Base-by-base conservation (phyloP, 2,797 vertebrate species). In the Sciaenops ocellatus region DNA sequence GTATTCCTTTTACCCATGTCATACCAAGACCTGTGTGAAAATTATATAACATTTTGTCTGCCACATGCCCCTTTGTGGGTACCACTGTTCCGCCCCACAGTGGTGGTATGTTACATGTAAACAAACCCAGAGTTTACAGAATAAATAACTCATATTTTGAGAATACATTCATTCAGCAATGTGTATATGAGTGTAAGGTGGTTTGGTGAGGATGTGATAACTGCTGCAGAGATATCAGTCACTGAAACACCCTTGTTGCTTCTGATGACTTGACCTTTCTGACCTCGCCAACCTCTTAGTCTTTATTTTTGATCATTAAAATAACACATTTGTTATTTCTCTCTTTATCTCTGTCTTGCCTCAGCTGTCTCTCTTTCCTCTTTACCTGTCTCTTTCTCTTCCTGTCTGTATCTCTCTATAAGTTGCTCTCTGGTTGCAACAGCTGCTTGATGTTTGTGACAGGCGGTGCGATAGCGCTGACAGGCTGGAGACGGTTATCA, bases 401-500 rank as follows among this genome's bases (percentile, higher is more conserved):
- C 63, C 50, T 72, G 41, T 60, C 68, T 79, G 42, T 75, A 75
- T 89, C 81, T 79, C 79, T 78, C 54, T 79, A 11, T 83, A 82
- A 74, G 64, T 89, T 81, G 59, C 63, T 66, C 79, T 83, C 83
- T 85, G 89, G 89, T 83, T 38, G 67, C 82, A 84, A 95, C 96
- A 94, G 96, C 97, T 97, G 96, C 96, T 95, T 97, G 97, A 98
- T 97, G 97, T 96, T 96, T 95, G 96, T 98, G 97, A 99, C 97
- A 98, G 97, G 96, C 95, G 59, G 54, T 16, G 86, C 57, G 92
- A 93, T 93, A 93, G 82, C 95, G 46, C 95, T 96, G 97, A 98
- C 98, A 97, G 97, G 95, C 95, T 95, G 95, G 63, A 97, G 97
- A 96, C 97, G 97, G 97, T 99, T 99, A 99, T 99, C 98, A 92